These are phyloP conservation scores for Cherax destructor DNA, from an alignment of 1,140 invertebrate species.

Conservation along the genomic window DNA sequence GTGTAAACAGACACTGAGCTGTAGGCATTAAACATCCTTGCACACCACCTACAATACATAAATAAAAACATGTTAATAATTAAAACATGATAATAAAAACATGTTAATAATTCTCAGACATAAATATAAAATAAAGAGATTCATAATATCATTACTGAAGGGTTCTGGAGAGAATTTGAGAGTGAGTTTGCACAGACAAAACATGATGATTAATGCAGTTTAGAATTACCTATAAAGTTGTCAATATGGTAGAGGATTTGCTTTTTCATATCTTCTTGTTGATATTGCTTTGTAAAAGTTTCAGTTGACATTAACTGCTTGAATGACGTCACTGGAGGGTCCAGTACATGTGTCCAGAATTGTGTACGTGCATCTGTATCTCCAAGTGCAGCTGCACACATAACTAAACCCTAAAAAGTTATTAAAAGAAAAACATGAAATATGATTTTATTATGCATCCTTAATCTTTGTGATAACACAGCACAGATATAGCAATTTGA, in stretches of 20 bases:
- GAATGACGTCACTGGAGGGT: slow-evolving; percentile 80
- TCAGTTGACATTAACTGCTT: slow-evolving; percentile 78
- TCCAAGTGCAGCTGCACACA: slow-evolving; percentile 75
- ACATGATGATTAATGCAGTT: not conserved
- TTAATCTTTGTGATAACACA: too few species aligned
- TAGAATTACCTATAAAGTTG: slow-evolving; percentile 79
- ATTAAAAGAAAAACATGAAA: not conserved
- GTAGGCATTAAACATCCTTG: slow-evolving; percentile 80
- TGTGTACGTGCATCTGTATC: slow-evolving; percentile 73
- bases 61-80: not conserved
- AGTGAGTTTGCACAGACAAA: too few species aligned
- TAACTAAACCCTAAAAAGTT: slow-evolving; percentile 72
- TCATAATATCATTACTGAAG: too few species aligned
- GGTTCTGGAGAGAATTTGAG: too few species aligned
- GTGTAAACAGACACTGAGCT: slow-evolving; percentile 73
- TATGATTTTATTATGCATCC: not conserved
- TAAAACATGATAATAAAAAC: too few species aligned
- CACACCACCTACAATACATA: slow-evolving; percentile 77
- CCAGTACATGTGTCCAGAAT: slow-evolving; percentile 76
- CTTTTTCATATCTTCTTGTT: slow-evolving; percentile 79
- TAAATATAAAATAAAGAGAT: too few species aligned
- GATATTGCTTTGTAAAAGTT: slow-evolving; percentile 79
- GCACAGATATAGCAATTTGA: too few species aligned
- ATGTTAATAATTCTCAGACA: too few species aligned
- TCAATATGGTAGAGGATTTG: slow-evolving; percentile 82